Evolutionary conservation across 2,113 vertebrate genomes (phyloP).

Genomic region (Probosciger aterrimus): DNA sequence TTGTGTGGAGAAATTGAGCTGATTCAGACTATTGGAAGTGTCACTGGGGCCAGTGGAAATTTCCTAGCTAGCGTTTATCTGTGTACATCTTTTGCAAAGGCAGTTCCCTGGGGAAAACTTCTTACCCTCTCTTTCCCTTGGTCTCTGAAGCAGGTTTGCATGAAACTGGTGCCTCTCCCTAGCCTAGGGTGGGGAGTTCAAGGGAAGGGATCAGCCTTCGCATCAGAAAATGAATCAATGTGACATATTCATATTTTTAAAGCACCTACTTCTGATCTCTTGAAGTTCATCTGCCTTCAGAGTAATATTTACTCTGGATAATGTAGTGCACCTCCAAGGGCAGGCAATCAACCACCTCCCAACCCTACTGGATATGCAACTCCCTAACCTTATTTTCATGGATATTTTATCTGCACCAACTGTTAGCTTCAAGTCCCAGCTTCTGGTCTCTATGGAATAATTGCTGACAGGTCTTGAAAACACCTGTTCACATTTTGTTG

Average conservation of each 20-base stretch:
- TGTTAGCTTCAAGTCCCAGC: background rate
- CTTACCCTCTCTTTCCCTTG: background rate
- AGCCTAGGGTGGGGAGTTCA: background rate
- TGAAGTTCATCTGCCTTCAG: background rate
- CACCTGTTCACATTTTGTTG: background rate
- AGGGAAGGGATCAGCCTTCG: background rate
- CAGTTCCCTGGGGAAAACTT: background rate
- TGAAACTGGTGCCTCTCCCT: background rate
- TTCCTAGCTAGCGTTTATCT: background rate
- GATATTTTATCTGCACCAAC: background rate
- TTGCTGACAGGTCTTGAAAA: background rate
- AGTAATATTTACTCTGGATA: background rate
- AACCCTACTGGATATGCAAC: background rate
- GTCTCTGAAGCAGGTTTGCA: background rate
- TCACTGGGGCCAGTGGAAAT: background rate
- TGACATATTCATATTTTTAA: background rate
- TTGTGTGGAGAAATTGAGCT: background rate
- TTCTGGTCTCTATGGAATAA: background rate
- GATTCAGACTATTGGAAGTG: background rate
- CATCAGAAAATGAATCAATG: background rate
- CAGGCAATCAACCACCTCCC: background rate
- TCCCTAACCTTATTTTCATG: background rate
- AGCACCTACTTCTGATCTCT: background rate
- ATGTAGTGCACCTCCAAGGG: background rate
- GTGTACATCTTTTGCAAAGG: background rate